Conservation (phyloP, 2,888 invertebrate species). For the Poecilobothrus nobilitatus region DNA sequence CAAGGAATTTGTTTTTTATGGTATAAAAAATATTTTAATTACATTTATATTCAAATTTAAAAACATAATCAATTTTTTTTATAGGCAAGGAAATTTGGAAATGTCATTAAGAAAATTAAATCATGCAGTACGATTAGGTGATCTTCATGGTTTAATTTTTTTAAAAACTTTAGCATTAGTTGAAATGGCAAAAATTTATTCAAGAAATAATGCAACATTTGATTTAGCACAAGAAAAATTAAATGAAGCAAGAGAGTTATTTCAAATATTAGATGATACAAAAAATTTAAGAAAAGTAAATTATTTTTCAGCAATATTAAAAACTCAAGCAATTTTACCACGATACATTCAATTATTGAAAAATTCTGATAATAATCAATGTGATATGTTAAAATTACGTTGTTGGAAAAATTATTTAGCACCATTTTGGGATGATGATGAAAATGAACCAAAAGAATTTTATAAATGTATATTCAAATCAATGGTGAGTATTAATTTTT, state of each 20-base stretch:
- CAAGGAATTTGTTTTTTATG: constrained; percentile 20
- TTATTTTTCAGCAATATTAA: constrained; percentile 16
- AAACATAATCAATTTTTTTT: too few species aligned
- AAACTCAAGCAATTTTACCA: constrained; percentile 11
- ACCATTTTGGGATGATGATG: constrained; percentile 17
- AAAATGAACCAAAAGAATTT: neutral
- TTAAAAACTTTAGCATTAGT: constrained; percentile 18
- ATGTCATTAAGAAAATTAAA: constrained; percentile 19
- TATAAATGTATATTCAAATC: neutral
- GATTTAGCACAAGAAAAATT: constrained; percentile 14
- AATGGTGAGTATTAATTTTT: neutral
- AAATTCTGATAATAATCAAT: constrained; percentile 10
- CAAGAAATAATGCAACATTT: constrained; percentile 3
- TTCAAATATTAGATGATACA: constrained; percentile 11
- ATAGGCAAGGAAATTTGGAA: neutral
- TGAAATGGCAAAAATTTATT: constrained; percentile 21
- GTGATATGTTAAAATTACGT: neutral
- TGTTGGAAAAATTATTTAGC: constrained; percentile 15
- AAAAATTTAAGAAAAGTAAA: constrained; percentile 14
- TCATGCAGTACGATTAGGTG: constrained; percentile 17
- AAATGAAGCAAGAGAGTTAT: constrained; percentile 14
- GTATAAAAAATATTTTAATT: constrained; percentile 15
- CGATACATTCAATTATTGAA: constrained; percentile 10
- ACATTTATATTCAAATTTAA: too few species aligned
- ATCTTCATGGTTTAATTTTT: constrained; percentile 14